These are phyloP conservation scores for Achlya flavicornis DNA, from an alignment of 2,888 invertebrate genomes.

Conservation along the genomic window DNA sequence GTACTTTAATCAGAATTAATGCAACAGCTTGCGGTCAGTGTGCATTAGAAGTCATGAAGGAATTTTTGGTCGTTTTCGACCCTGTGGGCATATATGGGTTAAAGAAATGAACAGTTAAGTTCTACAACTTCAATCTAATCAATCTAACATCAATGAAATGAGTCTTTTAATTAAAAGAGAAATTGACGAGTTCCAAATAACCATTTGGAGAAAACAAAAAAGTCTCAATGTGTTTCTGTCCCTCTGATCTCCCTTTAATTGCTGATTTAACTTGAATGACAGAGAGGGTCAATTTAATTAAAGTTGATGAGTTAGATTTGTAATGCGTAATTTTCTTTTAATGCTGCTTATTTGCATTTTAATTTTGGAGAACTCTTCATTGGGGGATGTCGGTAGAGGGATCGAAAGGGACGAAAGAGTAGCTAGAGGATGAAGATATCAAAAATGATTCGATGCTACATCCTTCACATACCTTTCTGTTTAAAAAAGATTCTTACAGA, in stretches of 20 bases:
- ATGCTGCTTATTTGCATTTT: slow-evolving; percentile 38
- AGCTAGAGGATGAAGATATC: background rate
- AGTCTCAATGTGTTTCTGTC: slow-evolving; percentile 31
- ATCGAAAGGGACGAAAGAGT: background rate
- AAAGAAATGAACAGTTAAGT: slow-evolving; percentile 45
- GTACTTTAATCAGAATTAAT: too few relatives aligned
- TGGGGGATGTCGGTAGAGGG: background rate
- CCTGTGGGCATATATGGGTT: too few relatives aligned
- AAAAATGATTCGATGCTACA: background rate
- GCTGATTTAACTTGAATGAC: slow-evolving; percentile 22
- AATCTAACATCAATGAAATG: slow-evolving; percentile 44
- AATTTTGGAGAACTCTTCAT: slow-evolving; percentile 25
- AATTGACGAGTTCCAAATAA: slow-evolving; percentile 49
- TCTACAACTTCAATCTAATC: too few relatives aligned
- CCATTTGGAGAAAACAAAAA: slow-evolving; percentile 49
- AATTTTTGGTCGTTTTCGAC: too few relatives aligned
- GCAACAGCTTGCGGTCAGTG: too few relatives aligned
- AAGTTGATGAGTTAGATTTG: slow-evolving; percentile 44
- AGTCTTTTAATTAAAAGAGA: slow-evolving; percentile 52
- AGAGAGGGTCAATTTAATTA: slow-evolving; percentile 40
- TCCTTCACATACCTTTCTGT: background rate
- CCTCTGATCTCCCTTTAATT: background rate
- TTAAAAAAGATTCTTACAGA: background rate
- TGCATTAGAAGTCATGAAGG: too few relatives aligned
- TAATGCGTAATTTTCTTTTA: slow-evolving; percentile 53